Percentiles rank a stretch among this genome's conserved stretches.
These are phyloP conservation scores for Willisornis vidua DNA, from an alignment of 2,113 vertebrate species.

Conservation along the genomic window DNA sequence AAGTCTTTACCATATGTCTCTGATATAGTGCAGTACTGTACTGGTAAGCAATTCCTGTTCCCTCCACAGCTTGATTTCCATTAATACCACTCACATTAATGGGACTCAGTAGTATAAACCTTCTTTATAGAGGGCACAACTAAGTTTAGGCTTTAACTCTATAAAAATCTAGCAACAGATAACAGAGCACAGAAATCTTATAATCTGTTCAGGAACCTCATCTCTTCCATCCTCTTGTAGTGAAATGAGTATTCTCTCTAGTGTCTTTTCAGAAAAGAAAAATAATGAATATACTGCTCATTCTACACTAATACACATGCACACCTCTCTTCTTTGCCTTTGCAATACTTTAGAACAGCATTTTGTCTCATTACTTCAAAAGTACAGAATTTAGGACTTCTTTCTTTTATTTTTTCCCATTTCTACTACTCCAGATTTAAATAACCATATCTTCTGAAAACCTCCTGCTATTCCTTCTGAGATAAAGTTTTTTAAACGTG, in stretches of 20 bases:
- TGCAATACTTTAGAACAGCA: neutral
- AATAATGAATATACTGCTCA: neutral
- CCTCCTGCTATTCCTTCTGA: neutral
- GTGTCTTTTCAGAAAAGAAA: constrained; percentile 1
- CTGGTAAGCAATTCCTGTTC: neutral
- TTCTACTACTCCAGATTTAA: neutral
- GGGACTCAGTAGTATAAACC: neutral
- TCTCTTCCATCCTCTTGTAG: neutral
- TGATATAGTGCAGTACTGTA: neutral
- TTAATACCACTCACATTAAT: neutral
- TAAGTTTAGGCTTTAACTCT: neutral
- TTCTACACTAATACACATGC: neutral
- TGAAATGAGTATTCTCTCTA: neutral
- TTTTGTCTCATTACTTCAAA: neutral
- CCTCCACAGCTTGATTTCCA: neutral
- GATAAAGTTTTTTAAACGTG: neutral
- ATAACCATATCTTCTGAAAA: neutral
- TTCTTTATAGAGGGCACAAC: neutral
- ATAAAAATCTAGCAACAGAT: neutral
- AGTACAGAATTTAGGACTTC: neutral
- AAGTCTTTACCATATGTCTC: neutral
- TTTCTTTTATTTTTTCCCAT: neutral
- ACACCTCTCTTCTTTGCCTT: neutral
- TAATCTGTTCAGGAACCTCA: neutral
- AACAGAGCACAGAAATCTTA: neutral